Percentiles rank a stretch among this genome's conserved stretches.
phyloP scores from a whole-genome alignment of 1,140 invertebrate species.

The Polypedilum pembai region DNA sequence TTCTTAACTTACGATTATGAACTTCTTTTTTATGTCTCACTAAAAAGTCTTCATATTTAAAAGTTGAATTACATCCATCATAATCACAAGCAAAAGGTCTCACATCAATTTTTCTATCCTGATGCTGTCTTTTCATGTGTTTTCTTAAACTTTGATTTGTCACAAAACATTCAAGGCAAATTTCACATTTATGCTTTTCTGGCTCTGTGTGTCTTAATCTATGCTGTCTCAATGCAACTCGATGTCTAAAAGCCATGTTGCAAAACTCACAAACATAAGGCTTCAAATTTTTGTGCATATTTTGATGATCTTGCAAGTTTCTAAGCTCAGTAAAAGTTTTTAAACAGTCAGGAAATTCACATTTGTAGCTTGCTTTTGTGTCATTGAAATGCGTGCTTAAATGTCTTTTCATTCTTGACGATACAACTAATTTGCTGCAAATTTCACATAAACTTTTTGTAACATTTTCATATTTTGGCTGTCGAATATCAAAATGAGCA shows the following conservation, averaged over 20 bases:
- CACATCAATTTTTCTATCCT: neutral
- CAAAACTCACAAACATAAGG: slow-evolving; percentile 19
- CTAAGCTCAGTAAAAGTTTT: neutral
- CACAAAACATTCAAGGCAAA: neutral
- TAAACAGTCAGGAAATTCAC: neutral
- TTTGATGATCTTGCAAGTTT: neutral
- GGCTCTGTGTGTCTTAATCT: neutral
- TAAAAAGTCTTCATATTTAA: neutral
- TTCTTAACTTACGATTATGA: neutral
- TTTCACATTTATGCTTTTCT: neutral
- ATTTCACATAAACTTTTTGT: neutral
- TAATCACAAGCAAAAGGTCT: neutral
- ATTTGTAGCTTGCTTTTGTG: neutral
- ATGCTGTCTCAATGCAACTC: neutral
- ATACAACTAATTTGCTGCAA: neutral
- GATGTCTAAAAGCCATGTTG: neutral
- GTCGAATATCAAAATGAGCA: neutral
- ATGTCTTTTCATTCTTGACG: neutral
- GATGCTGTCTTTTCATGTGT: neutral
- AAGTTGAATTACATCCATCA: slow-evolving; percentile 6
- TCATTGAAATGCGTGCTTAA: neutral
- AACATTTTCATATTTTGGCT: neutral
- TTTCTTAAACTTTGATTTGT: neutral
- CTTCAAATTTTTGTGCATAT: slow-evolving; percentile 1
- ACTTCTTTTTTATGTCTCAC: slow-evolving; percentile 1